Base-by-base conservation (phyloP, 2,888 invertebrate genomes). In the Amblyjoppa proteus region DNA sequence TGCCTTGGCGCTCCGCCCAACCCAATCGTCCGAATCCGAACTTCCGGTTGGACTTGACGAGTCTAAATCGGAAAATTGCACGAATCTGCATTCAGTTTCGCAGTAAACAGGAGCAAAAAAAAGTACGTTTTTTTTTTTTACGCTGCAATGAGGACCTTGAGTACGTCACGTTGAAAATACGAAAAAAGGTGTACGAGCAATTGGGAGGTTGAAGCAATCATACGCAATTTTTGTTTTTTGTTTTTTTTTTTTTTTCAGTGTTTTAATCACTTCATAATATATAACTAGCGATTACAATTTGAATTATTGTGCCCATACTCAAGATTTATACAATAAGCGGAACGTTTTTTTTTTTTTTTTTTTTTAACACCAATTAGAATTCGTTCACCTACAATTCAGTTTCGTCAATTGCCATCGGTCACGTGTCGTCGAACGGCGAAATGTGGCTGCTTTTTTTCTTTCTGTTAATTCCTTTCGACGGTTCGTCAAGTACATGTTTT, bases 31-130 rank as follows among this genome's bases (percentile, higher is more conserved):
- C 28, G 81, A 80, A 31, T 86, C 84, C 49, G 86, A 85, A 66
- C 49, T 81, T 3, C 58, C 74, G 9, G 82, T 82, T 45, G 87
- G 82, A 49, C 87, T 87, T 20, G 81, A 83, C 31, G 77, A 87
- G 74, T 85, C 82, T 20, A 31, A 61, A 61, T 25, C 13, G 25
- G 16, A 61, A 61, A 61, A 61, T 31, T 31, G 28, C 28, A 31
- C 11, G 2, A 11, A 31, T 81, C 89, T 89, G 56, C 9, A 56
- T 20, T 56, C 25, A 56, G 25, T 20, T 56, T 56, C 56, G 20
- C 11, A 20, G 20, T 20, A 25, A 20, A 25, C 1, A 56, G 1
- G 11, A 58, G 0, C 1, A 4, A 13, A 64, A 61, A 28, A 5
- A 61, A 25, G 51, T 61, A 56, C n/a, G n/a, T n/a, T 41, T 61